phyloP scores from a whole-genome alignment of 2,888 invertebrate species.

The Apodemia zela region DNA sequence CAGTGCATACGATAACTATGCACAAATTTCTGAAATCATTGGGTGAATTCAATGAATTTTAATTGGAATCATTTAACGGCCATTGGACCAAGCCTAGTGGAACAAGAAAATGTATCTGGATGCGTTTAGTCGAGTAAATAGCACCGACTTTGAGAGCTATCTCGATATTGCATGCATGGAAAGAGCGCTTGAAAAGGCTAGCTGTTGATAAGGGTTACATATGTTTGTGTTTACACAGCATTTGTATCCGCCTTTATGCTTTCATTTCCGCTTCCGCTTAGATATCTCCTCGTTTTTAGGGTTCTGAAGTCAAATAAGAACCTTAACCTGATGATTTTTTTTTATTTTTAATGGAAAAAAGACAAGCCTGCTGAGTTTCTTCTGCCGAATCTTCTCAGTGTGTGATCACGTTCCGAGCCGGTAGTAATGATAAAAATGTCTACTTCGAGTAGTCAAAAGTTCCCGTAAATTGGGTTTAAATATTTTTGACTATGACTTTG shows the following conservation, averaged over 20 bases:
- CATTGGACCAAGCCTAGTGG: slow-evolving; percentile 7
- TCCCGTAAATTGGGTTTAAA: too few species aligned
- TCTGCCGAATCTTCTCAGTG: too few species aligned
- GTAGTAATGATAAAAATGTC: too few species aligned
- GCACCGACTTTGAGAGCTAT: slow-evolving; percentile 23
- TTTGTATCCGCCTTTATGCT: background rate
- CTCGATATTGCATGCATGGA: slow-evolving; percentile 26
- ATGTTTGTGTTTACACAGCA: slow-evolving; percentile 16
- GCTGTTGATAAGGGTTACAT: slow-evolving; percentile 9
- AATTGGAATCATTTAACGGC: slow-evolving; percentile 11
- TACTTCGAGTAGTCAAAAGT: too few species aligned
- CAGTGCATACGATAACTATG: background rate
- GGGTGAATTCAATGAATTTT: background rate
- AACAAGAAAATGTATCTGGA: slow-evolving; percentile 16
- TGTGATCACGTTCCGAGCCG: too few species aligned
- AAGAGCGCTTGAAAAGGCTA: slow-evolving; percentile 20
- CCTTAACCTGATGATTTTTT: too few species aligned
- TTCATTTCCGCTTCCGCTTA: background rate
- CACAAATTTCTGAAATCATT: background rate
- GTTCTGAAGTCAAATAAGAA: too few species aligned
- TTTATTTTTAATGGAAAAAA: too few species aligned
- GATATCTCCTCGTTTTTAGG: background rate
- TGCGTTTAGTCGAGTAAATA: slow-evolving; percentile 28
- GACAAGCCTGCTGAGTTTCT: too few species aligned
- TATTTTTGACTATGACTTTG: too few species aligned